Base-by-base conservation (phyloP, 2,888 invertebrate species). In the Hermaeophaga mercurialis region DNA sequence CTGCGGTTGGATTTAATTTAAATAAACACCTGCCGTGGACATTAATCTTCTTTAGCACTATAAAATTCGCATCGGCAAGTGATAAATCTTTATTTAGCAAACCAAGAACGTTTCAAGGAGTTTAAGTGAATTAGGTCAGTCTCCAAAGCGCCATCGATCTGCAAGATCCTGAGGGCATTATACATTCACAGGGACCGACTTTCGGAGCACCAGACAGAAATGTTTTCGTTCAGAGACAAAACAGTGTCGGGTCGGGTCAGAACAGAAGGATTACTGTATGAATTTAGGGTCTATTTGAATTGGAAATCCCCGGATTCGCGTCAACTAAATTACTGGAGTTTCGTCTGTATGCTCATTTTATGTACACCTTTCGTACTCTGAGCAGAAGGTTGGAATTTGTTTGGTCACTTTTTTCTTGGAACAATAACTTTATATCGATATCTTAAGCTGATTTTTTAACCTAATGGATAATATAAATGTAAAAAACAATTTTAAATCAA, bases 81-180 rank as follows among this genome's bases (percentile, higher is more conserved):
- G 54, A 58, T 62, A 57, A 59, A 60, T 62, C 60, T 60, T 52
- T 54, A 62, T 62, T 60, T 54, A 46, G 49, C 55, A 26, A 54
- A 54, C 24, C 53, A 38, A 54, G 56, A 61, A 46, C 26, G 54
- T 50, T 58, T 48, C 47, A 31, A 53, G 19, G 39, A 53, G 54
- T 47, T 46, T 47, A 55, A 59, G 55, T 63, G 59, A 61, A 59
- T 61, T 58, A 56, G 61, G 63, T 63, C 59, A 61, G 55, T 61
- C 54, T 55, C 59, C 54, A 33, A 45, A 26, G 38, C 38, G 48
- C 34, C 53, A 54, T 45, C 52, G 49, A 59, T 61, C 61, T 57
- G 56, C 11, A 31, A 14, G 17, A 48, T 57, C 47, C 52, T 53
- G 17, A 17, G 47, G 45, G 47, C 50, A 61, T 61, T 60, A 56